Evolutionary conservation across 2,113 vertebrate genomes (phyloP).

Genomic region (Callipepla californica): DNA sequence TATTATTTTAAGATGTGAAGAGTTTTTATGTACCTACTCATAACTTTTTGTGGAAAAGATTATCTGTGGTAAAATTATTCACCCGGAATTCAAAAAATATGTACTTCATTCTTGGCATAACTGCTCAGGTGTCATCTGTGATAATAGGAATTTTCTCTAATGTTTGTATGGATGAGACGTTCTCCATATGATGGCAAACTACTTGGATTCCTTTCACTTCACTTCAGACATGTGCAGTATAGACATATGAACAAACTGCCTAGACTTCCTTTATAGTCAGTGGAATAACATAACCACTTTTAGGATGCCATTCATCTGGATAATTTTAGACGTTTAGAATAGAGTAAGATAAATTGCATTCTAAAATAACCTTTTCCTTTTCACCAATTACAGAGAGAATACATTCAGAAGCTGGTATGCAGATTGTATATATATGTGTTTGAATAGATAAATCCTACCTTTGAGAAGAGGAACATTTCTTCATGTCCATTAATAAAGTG

Average conservation of each 20-base stretch:
- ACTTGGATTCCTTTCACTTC: conserved; percentile 36
- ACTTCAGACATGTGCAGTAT: conserved; percentile 39
- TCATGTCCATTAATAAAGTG: neutral
- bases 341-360: neutral
- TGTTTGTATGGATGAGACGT: neutral
- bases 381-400: neutral
- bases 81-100: neutral
- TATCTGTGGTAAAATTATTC: neutral
- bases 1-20: conserved; percentile 15
- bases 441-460: neutral
- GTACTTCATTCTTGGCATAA: neutral
- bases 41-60: neutral
- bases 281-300: neutral
- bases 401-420: neutral
- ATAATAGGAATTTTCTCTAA: neutral
- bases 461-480: neutral
- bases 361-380: neutral
- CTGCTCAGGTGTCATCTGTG: neutral
- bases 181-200: neutral
- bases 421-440: neutral
- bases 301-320: neutral
- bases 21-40: neutral
- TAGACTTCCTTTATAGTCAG: conserved; percentile 32
- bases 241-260: conserved; percentile 42
- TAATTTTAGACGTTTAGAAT: neutral